Evolutionary conservation across 2,113 vertebrate genomes (phyloP).

Genomic region (Galemys pyrenaicus): DNA sequence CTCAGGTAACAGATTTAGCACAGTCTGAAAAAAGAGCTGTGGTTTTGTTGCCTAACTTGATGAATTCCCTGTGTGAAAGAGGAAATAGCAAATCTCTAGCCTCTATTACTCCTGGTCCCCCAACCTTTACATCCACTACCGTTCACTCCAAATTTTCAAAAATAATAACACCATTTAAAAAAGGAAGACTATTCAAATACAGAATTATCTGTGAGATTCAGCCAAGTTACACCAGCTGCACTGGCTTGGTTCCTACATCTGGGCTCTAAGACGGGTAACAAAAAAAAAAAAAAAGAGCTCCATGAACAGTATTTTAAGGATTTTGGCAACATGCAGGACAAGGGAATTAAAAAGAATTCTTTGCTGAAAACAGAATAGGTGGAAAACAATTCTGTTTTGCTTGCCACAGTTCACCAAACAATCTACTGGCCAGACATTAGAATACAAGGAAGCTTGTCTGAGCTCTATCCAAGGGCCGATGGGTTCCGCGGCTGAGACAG

Average conservation of each 20-base stretch:
- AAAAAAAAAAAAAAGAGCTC: constrained; percentile 79
- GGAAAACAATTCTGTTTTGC: constrained; percentile 81
- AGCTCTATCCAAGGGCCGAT: constrained; percentile 78
- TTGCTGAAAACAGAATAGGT: constrained; percentile 80
- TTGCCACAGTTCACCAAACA: constrained; percentile 79
- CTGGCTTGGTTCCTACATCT: constrained; percentile 83
- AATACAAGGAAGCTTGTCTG: constrained; percentile 77
- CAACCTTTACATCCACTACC: constrained; percentile 27
- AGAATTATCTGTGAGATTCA: constrained; percentile 76
- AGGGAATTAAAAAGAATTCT: constrained; percentile 76
- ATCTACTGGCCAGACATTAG: constrained; percentile 78
- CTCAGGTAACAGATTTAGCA: not conserved
- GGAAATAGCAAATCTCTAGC: not conserved
- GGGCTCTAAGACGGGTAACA: constrained; percentile 79
- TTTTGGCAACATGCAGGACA: constrained; percentile 79
- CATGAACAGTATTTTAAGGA: constrained; percentile 85
- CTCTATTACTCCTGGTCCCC: constrained; percentile 16
- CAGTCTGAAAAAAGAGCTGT: not conserved
- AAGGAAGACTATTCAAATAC: constrained; percentile 68
- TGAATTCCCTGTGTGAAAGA: not conserved
- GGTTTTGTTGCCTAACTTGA: not conserved
- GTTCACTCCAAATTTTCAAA: constrained; percentile 55
- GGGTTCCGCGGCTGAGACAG: constrained; percentile 63
- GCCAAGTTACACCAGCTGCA: constrained; percentile 83
- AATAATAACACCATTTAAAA: constrained; percentile 64